A percentile compares a stretch with the other conserved stretches of the same genome.
Evolutionary conservation across 1,140 invertebrate genomes (phyloP).

Genomic region (Drosophila guanche): DNA sequence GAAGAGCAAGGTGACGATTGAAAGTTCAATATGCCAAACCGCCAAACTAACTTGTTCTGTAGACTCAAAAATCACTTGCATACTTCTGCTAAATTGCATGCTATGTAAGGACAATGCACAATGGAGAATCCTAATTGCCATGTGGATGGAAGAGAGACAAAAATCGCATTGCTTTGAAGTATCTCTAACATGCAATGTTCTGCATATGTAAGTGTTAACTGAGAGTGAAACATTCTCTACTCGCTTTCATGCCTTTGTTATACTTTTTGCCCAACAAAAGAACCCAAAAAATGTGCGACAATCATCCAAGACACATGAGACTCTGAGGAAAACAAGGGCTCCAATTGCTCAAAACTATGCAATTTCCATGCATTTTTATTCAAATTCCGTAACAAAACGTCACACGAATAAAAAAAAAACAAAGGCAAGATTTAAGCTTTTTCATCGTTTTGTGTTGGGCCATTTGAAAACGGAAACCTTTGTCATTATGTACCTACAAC

Average conservation of each 20-base stretch:
- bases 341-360: conserved; percentile 48
- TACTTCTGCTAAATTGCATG: conserved; percentile 18
- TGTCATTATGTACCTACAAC: conserved; percentile 68
- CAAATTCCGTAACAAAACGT: conserved; percentile 48
- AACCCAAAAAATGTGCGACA: neutral
- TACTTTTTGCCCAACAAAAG: neutral
- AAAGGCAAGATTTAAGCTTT: conserved; percentile 62
- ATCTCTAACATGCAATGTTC: neutral
- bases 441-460: conserved; percentile 43
- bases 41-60: conserved; percentile 39
- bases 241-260: conserved; percentile 1
- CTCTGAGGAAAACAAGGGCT: conserved; percentile 23
- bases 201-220: no score
- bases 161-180: neutral
- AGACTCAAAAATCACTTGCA: conserved; percentile 60
- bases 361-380: conserved; percentile 61
- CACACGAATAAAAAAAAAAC: conserved; percentile 1
- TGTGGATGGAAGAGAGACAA: no score
- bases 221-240: neutral
- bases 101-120: neutral
- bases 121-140: conserved; percentile 9
- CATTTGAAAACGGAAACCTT: conserved; percentile 72
- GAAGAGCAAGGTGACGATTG: conserved; percentile 32
- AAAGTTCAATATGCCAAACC: conserved; percentile 66
- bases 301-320: conserved; percentile 32